phyloP scores from a whole-genome alignment of 2,888 invertebrate species.

The Dusona sp. region DNA sequence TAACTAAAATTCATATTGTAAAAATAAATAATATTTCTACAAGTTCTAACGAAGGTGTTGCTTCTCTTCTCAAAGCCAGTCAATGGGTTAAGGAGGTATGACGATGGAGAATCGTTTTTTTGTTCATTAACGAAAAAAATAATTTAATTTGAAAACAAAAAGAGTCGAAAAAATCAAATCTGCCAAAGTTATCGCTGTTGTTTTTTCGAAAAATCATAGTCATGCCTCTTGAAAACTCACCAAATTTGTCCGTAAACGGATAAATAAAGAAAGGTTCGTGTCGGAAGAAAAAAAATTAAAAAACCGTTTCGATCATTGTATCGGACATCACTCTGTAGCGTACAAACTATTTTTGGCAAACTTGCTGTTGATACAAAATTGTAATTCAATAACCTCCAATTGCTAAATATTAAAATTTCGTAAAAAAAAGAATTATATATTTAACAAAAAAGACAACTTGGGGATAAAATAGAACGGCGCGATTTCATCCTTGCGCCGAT shows the following conservation, averaged over 20 bases:
- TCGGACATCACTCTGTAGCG: not conserved
- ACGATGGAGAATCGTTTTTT: constrained; percentile 3
- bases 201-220: not conserved
- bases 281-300: not conserved
- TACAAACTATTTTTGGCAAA: not conserved
- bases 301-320: not conserved
- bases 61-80: constrained; percentile 55
- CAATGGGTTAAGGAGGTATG: constrained; percentile 14
- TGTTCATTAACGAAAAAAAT: not conserved
- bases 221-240: not conserved
- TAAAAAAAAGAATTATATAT: not conserved
- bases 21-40: constrained; percentile 81
- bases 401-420: not conserved
- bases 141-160: not conserved
- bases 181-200: not conserved
- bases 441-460: constrained; percentile 3
- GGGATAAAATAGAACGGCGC: constrained; percentile 36
- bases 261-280: not conserved
- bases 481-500: constrained; percentile 28
- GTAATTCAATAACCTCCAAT: not conserved
- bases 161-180: not conserved
- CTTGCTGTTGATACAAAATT: not conserved
- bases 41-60: constrained; percentile 77
- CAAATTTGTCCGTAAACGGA: not conserved
- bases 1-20: constrained; percentile 77